These are phyloP conservation scores for Hypomesus transpacificus DNA, from an alignment of 2,113 vertebrate genomes.

Conservation along the genomic window DNA sequence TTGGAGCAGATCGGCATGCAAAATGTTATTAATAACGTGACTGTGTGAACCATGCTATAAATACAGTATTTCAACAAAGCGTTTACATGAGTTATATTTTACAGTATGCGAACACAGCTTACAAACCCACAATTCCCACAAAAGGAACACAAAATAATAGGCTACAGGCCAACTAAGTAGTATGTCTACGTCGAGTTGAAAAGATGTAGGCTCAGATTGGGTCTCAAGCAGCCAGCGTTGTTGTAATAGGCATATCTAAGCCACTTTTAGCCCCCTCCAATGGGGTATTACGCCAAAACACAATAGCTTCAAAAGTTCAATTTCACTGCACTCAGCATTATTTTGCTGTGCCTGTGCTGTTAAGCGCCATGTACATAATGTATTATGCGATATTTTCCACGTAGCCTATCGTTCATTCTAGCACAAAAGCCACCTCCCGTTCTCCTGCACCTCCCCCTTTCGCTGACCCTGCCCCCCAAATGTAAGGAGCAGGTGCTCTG, in stretches of 20 bases:
- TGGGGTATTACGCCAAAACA: slow-evolving; percentile 15
- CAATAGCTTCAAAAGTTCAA: slow-evolving; percentile 13
- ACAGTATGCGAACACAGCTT: too few relatives aligned
- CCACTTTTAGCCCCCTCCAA: slow-evolving; percentile 34
- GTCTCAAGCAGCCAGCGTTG: neutral
- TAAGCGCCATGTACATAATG: neutral
- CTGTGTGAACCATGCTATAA: too few relatives aligned
- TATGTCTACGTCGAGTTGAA: neutral
- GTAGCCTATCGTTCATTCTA: neutral
- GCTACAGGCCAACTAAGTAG: neutral
- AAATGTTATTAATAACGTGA: too few relatives aligned
- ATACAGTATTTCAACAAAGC: too few relatives aligned
- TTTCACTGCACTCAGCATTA: slow-evolving; percentile 19
- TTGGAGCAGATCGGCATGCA: too few relatives aligned
- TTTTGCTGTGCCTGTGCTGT: slow-evolving; percentile 24
- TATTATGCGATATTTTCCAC: neutral
- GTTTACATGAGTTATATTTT: too few relatives aligned
- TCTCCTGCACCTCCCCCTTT: neutral
- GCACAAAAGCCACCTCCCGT: neutral
- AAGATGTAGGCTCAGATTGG: neutral
- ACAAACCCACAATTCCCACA: too few relatives aligned
- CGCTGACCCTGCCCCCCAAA: slow-evolving; percentile 17
- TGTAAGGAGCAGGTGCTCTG: slow-evolving; percentile 60
- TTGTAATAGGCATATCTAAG: slow-evolving; percentile 56
- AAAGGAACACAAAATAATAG: neutral